Conservation (phyloP, 2,797 vertebrate species). For the Lithobates sylvaticus region DNA sequence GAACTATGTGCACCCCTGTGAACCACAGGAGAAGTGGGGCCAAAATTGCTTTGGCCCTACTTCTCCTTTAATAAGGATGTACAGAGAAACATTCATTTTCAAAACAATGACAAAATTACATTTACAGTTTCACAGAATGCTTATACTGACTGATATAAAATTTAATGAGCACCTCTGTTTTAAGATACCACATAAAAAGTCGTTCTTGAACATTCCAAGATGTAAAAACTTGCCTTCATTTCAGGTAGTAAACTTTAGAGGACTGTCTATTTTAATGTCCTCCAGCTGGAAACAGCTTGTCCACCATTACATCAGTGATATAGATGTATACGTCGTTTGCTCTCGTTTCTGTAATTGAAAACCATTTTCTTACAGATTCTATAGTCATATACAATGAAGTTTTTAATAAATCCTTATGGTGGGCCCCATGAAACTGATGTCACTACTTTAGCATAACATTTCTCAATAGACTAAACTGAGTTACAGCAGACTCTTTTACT, state of each 20-base stretch:
- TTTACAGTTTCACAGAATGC: too few species aligned
- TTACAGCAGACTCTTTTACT: slow-evolving; percentile 50
- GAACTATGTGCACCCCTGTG: too few species aligned
- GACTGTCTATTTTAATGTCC: neutral
- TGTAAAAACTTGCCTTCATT: neutral
- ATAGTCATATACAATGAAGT: neutral
- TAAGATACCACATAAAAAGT: neutral
- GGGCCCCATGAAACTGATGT: slow-evolving; percentile 53
- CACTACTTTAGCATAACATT: slow-evolving; percentile 52
- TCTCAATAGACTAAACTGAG: slow-evolving; percentile 54
- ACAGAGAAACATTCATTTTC: neutral
- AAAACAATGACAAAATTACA: neutral
- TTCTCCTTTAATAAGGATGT: neutral
- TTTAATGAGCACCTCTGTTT: neutral
- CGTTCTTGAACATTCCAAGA: neutral
- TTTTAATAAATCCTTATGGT: slow-evolving; percentile 32
- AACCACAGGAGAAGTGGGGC: too few species aligned
- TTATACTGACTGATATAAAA: neutral
- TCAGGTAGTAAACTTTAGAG: neutral
- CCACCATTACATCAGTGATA: neutral
- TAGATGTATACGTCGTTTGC: neutral
- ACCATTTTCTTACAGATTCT: slow-evolving; percentile 8
- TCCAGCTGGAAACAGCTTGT: neutral
- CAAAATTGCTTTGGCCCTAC: too few species aligned
- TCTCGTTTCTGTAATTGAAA: neutral